These are phyloP conservation scores for Eulithis prunata DNA, from an alignment of 2,888 invertebrate genomes.

Conservation along the genomic window DNA sequence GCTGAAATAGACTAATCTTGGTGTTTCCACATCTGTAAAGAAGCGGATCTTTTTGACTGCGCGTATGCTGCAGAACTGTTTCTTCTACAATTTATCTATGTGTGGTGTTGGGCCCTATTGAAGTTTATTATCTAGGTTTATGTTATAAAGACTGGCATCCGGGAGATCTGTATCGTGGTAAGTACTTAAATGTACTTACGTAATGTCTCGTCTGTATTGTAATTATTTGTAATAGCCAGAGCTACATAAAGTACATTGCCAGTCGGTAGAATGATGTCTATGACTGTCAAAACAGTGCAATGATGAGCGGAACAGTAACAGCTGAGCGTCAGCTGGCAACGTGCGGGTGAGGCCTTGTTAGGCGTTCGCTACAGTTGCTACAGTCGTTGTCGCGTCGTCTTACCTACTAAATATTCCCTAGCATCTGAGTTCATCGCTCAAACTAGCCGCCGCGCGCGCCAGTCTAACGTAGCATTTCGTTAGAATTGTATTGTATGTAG, in stretches of 20 bases:
- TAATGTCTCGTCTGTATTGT: conserved; percentile 24
- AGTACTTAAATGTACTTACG: too few species aligned
- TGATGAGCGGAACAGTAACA: conserved; percentile 76
- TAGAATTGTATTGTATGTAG: conserved; percentile 29
- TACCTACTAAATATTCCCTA: conserved; percentile 53
- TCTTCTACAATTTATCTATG: too few species aligned
- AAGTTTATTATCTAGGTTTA: too few species aligned
- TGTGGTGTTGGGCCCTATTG: too few species aligned
- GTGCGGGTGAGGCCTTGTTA: conserved; percentile 47
- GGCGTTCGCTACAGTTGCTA: conserved; percentile 38
- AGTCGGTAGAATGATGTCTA: conserved; percentile 47
- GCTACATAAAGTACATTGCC: conserved; percentile 41
- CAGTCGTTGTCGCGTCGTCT: conserved; percentile 44
- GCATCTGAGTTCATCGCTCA: conserved; percentile 70
- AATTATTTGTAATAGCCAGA: conserved; percentile 41
- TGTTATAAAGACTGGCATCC: too few species aligned
- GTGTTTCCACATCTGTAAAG: too few species aligned
- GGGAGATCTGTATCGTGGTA: too few species aligned
- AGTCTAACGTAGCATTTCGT: conserved; percentile 37
- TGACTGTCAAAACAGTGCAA: conserved; percentile 54
- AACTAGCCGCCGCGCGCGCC: conserved; percentile 50
- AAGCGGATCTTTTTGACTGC: too few species aligned
- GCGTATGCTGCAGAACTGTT: too few species aligned
- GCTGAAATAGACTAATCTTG: too few species aligned
- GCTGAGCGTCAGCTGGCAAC: conserved; percentile 67